These are phyloP conservation scores for Teleiodes luculella DNA, from an alignment of 2,888 invertebrate species.

Conservation along the genomic window DNA sequence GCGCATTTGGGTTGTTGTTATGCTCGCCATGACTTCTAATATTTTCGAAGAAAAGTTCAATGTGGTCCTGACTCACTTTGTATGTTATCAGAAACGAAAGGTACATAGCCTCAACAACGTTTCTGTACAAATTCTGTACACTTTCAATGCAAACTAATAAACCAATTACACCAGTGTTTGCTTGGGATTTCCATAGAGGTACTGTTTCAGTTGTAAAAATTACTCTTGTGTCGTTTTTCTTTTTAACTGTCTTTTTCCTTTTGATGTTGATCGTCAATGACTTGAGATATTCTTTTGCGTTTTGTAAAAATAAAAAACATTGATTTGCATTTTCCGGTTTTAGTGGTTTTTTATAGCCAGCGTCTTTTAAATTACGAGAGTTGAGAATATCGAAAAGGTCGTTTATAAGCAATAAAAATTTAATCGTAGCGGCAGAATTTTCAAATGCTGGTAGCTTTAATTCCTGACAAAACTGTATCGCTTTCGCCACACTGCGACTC, in stretches of 20 bases:
- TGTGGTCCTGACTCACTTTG: slow-evolving; percentile 22
- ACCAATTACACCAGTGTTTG: slow-evolving; percentile 15
- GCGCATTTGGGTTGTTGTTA: slow-evolving; percentile 23
- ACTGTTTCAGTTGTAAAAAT: neutral
- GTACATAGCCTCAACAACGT: neutral
- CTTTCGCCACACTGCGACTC: neutral
- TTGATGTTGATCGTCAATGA: too few species aligned
- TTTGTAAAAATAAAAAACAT: slow-evolving; percentile 7
- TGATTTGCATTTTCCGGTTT: slow-evolving; percentile 2
- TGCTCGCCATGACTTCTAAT: slow-evolving; percentile 22
- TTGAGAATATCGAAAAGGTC: slow-evolving; percentile 5
- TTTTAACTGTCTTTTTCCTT: too few species aligned
- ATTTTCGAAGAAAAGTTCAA: slow-evolving; percentile 22
- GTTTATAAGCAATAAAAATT: neutral
- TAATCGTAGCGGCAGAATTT: neutral
- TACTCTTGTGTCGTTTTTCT: neutral
- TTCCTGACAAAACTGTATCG: neutral
- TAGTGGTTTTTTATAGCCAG: slow-evolving; percentile 13
- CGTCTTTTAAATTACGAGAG: neutral
- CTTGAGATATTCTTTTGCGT: too few species aligned
- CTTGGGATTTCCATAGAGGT: neutral
- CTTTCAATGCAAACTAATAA: slow-evolving; percentile 12
- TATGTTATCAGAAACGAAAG: slow-evolving; percentile 9
- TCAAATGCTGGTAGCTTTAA: neutral
- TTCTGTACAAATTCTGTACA: neutral